Percentiles rank a stretch among this genome's conserved stretches.
These are phyloP conservation scores for Conopomorpha cramerella DNA, from an alignment of 1,140 invertebrate genomes.

Conservation along the genomic window DNA sequence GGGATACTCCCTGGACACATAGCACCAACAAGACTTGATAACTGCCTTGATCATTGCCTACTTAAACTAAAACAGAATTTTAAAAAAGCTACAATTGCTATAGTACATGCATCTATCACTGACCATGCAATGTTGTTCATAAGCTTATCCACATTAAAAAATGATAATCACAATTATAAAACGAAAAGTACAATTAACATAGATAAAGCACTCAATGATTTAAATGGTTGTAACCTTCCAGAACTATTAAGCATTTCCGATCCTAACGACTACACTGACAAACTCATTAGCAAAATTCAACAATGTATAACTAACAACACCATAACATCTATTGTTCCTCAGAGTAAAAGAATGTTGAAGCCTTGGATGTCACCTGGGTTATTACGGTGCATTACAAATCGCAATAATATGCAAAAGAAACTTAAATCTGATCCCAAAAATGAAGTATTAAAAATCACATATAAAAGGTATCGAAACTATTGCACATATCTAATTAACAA, in stretches of 20 bases:
- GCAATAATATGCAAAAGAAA: slow-evolving; percentile 2
- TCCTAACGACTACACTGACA: background rate
- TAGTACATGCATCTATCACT: background rate
- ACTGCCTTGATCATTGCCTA: background rate
- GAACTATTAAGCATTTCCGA: background rate
- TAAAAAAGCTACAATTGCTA: background rate
- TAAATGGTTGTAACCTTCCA: background rate
- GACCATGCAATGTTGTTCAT: background rate
- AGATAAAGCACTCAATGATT: background rate
- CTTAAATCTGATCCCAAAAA: slow-evolving; percentile 1
- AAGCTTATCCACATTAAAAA: background rate
- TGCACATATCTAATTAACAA: slow-evolving; percentile 1
- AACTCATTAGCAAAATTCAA: background rate
- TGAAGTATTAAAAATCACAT: slow-evolving; percentile 2
- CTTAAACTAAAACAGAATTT: background rate
- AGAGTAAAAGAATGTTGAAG: slow-evolving; percentile 1
- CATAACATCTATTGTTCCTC: background rate
- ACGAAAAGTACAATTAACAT: background rate
- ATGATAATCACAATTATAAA: background rate
- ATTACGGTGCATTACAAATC: slow-evolving; percentile 1
- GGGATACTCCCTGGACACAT: background rate
- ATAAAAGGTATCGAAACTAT: slow-evolving; percentile 3
- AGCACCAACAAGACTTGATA: background rate
- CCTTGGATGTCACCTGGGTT: slow-evolving; percentile 3
- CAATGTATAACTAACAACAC: background rate